Evolutionary conservation across 2,797 vertebrate genomes (phyloP), one percentile per base, ranked within the genome.

Genomic region (Chelmon rostratus): DNA sequence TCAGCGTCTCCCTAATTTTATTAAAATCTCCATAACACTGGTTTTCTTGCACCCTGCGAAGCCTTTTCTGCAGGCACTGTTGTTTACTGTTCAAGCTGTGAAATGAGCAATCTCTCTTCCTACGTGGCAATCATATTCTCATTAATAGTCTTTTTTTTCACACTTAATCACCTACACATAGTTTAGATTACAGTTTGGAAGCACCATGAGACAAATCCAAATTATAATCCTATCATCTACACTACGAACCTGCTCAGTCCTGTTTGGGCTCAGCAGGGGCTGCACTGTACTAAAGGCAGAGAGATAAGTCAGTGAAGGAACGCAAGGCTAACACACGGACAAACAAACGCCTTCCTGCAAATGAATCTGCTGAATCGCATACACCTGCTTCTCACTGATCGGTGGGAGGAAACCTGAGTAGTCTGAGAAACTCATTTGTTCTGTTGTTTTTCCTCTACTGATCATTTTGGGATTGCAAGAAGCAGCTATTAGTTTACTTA

Each of bases 381-480:
- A n/a, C 21, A 9, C 47, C 64, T 59, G 33, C 56, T 42, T 31
- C 46, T 46, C 40, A 25, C 18, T 56, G 13, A 6, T 28, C 40
- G 47, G 38, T 33, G 10, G 10, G 44, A 38, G 21, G 31, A 58
- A 61, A 59, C 44, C 44, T 21, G 61, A 37, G 21, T 16, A 35
- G 21, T 53, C 58, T 73, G 44, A 52, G 46, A 59, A 75, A 40
- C 50, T 66, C 76, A 15, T 64, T n/a, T 8, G 7, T 49, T 9
- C 7, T 12, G 1, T 47, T 19, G 1, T 16, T 62, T 49, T 38
- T 1, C 1, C 0, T 54, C 33, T 8, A 13, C 4, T 16, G 33
- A 7, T 16, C 9, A 0, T 62, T 62, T 42, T 52, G 52, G 10
- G 3, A 3, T 21, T 35, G 9, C 9, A 2, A 23, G 10, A 18